Evolutionary conservation across 2,113 vertebrate species (phyloP).

Genomic region (Sapajus apella): DNA sequence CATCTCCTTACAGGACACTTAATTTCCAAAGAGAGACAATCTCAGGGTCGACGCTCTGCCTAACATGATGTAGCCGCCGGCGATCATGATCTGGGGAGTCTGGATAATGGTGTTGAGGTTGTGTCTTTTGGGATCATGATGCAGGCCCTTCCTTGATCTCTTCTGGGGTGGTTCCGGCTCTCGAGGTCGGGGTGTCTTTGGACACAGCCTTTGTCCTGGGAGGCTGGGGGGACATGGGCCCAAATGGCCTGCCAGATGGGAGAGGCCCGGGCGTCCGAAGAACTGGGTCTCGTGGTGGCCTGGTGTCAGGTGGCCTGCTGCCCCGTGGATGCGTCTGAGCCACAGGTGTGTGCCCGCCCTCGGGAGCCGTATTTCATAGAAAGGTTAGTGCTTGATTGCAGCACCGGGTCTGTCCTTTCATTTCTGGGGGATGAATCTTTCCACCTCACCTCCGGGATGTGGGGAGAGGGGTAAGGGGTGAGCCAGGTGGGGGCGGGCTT

Average conservation of each 20-base stretch:
- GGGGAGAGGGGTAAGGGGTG: neutral
- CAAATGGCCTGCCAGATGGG: neutral
- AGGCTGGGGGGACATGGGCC: neutral
- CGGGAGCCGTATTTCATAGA: rapidly evolving
- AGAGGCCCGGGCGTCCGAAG: neutral
- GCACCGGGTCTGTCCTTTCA: rapidly evolving
- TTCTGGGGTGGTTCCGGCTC: rapidly evolving
- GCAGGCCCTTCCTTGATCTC: neutral
- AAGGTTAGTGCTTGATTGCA: neutral
- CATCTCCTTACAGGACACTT: neutral
- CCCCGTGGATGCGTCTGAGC: rapidly evolving
- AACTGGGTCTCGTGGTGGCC: neutral
- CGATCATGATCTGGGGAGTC: neutral
- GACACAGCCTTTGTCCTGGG: neutral
- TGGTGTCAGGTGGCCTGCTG: neutral
- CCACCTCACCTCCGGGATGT: neutral
- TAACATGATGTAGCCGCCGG: rapidly evolving
- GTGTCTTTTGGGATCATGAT: neutral
- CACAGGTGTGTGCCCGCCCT: rapidly evolving
- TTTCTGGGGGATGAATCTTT: neutral
- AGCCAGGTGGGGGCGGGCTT: rapidly evolving
- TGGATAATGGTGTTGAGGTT: neutral
- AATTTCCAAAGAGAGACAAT: neutral
- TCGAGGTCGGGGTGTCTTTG: neutral
- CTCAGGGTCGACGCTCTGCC: neutral